These are phyloP conservation scores for Cavia aperea DNA, from an alignment of 2,113 vertebrate species.

Conservation along the genomic window DNA sequence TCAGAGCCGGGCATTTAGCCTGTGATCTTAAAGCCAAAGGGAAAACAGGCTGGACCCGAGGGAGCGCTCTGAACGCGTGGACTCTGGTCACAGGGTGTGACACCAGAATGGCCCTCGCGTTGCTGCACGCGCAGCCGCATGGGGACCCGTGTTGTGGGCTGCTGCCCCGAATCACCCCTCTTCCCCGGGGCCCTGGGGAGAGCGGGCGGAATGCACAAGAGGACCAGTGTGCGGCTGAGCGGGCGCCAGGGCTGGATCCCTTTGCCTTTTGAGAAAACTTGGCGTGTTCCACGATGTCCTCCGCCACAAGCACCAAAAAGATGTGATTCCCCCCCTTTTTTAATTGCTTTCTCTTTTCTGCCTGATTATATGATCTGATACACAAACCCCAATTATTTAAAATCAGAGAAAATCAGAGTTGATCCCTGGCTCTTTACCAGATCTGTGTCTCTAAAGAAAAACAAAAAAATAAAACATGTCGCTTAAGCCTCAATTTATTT, in stretches of 20 bases:
- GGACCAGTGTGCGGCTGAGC: not conserved
- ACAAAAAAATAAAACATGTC: not conserved
- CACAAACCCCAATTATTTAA: not conserved
- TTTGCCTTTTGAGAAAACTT: not conserved
- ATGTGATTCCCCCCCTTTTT: not conserved
- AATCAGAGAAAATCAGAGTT: not conserved
- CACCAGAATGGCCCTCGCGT: not conserved
- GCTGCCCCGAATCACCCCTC: not conserved
- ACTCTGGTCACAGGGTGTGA: slow-evolving; percentile 10
- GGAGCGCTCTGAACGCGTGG: not conserved
- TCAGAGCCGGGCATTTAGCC: not conserved
- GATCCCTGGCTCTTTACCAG: not conserved
- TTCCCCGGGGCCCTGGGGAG: not conserved
- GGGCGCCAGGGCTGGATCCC: fast-evolving
- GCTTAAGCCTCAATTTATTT: not conserved
- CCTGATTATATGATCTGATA: not conserved
- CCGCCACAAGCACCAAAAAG: not conserved
- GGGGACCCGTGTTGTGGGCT: not conserved
- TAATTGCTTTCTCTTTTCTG: not conserved
- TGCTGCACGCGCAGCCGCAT: not conserved
- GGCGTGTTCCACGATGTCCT: fast-evolving
- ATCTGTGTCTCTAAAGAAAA: not conserved
- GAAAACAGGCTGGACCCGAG: not conserved
- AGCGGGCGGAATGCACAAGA: fast-evolving
- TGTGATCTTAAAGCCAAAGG: not conserved